These are phyloP conservation scores for Erpornis zantholeuca DNA, from an alignment of 2,113 vertebrate genomes.

Conservation along the genomic window DNA sequence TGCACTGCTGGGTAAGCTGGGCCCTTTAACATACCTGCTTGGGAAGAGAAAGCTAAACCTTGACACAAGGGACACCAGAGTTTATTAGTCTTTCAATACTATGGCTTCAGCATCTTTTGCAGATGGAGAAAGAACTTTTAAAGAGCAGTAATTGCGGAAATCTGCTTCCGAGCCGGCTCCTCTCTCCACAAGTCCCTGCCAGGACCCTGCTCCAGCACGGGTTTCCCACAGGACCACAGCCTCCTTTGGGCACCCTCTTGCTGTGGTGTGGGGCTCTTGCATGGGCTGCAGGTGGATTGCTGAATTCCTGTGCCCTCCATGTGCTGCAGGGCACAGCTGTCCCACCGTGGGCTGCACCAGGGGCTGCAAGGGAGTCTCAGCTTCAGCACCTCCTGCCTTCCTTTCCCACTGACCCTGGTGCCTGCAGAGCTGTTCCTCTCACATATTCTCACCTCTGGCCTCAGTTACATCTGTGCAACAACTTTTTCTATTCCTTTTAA, in stretches of 20 bases:
- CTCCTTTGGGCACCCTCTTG: not conserved
- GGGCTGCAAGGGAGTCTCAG: not conserved
- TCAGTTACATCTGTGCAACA: too few species aligned
- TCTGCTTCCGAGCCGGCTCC: not conserved
- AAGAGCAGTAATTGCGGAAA: not conserved
- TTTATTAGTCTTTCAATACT: not conserved
- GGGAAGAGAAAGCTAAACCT: not conserved
- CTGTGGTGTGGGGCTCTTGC: not conserved
- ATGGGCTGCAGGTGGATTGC: not conserved
- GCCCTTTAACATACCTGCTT: not conserved
- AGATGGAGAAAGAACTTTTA: not conserved
- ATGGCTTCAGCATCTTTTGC: not conserved
- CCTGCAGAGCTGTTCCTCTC: not conserved
- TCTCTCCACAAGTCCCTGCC: not conserved
- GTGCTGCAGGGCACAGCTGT: not conserved
- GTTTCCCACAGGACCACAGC: accelerated
- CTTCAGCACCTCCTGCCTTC: not conserved
- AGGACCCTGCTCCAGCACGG: not conserved
- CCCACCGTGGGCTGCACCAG: not conserved
- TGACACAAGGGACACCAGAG: not conserved
- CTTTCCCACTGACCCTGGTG: not conserved
- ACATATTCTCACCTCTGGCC: not conserved
- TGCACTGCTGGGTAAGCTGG: not conserved
- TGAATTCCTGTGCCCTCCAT: not conserved
- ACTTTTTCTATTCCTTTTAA: not conserved